A percentile compares a stretch with the other conserved stretches of the same genome.
These are phyloP conservation scores for Melanotaenia trifasciata DNA, from an alignment of 2,797 vertebrate species.

Conservation along the genomic window DNA sequence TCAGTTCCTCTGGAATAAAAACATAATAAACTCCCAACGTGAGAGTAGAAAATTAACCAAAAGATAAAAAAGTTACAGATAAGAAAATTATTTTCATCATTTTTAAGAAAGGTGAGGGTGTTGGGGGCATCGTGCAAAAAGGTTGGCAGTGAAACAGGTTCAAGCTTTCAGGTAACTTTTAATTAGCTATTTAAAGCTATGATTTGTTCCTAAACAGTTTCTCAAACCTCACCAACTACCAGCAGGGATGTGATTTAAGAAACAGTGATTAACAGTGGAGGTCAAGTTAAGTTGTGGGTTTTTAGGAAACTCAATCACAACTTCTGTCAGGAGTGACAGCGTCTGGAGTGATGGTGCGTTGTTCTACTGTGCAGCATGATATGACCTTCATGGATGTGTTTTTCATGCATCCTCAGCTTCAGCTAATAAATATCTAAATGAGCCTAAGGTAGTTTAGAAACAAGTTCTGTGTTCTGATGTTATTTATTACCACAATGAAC, in stretches of 20 bases:
- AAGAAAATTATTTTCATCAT: background rate
- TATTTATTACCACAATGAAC: background rate
- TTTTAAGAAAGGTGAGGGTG: background rate
- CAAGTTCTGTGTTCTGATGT: background rate
- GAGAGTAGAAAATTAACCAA: background rate
- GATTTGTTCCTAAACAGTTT: too few relatives aligned
- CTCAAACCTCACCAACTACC: background rate
- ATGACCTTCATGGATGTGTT: too few relatives aligned
- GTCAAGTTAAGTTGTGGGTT: background rate
- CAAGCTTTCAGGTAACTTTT: background rate
- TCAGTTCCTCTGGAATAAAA: background rate
- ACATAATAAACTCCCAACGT: background rate
- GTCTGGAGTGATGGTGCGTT: too few relatives aligned
- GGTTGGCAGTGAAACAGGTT: background rate
- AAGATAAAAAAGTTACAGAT: too few relatives aligned
- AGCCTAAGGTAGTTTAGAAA: background rate
- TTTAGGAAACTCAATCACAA: background rate
- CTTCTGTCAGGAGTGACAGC: too few relatives aligned
- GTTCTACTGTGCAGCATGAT: too few relatives aligned
- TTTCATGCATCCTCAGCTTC: too few relatives aligned
- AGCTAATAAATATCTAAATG: background rate
- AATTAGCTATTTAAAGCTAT: too few relatives aligned
- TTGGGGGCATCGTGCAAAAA: background rate
- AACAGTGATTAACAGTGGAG: background rate
- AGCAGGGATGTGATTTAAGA: background rate